phyloP scores from a whole-genome alignment of 2,888 invertebrate genomes.

The Pterostichus niger region DNA sequence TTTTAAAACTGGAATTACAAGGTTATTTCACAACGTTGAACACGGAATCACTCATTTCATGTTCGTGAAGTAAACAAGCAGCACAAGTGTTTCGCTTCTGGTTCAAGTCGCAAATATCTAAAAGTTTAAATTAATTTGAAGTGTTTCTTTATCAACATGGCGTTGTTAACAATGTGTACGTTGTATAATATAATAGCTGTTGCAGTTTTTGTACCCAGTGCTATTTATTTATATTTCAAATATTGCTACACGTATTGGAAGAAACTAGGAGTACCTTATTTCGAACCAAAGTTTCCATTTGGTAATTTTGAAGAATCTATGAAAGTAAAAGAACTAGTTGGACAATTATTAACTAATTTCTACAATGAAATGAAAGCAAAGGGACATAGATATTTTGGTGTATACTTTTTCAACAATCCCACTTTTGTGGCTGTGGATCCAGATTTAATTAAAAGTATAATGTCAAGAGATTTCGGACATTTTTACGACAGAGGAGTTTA shows the following conservation, averaged over 20 bases:
- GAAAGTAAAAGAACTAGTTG: constrained; percentile 30
- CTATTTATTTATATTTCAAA: constrained; percentile 65
- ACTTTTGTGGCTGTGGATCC: constrained; percentile 71
- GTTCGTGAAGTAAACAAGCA: too few species aligned
- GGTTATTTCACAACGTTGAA: too few species aligned
- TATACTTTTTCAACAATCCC: constrained; percentile 68
- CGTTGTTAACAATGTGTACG: not conserved
- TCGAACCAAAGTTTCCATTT: constrained; percentile 63
- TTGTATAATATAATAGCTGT: not conserved
- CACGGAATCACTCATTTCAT: too few species aligned
- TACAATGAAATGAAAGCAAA: constrained; percentile 67
- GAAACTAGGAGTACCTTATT: constrained; percentile 55
- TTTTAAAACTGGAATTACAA: too few species aligned
- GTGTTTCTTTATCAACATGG: not conserved
- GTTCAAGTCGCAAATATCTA: not conserved
- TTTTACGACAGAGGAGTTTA: constrained; percentile 82
- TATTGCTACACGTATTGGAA: constrained; percentile 67
- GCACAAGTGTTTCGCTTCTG: not conserved
- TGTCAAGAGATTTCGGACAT: constrained; percentile 81
- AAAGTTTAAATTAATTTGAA: not conserved
- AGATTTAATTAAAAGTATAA: constrained; percentile 75
- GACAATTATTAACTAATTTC: constrained; percentile 37
- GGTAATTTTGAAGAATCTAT: constrained; percentile 63
- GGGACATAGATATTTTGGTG: constrained; percentile 68
- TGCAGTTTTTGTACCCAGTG: not conserved